Conservation (phyloP, 2,113 vertebrate species). For the Albula goreensis region DNA sequence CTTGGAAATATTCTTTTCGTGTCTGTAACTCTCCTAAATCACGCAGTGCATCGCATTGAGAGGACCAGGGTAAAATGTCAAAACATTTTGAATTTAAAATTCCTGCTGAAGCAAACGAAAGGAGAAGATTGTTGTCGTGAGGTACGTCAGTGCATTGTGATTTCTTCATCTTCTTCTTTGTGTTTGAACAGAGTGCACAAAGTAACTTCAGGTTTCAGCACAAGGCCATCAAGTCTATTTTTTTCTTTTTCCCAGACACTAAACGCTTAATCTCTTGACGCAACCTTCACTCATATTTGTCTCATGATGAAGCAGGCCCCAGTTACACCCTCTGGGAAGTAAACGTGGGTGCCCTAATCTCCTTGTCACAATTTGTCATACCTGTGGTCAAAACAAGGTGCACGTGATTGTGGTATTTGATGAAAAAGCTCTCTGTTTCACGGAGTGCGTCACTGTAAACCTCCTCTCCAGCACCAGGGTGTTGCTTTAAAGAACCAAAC, state of each 20-base stretch:
- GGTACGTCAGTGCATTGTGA: neutral
- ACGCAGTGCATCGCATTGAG: too few relatives aligned
- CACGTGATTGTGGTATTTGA: neutral
- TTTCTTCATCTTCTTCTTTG: neutral
- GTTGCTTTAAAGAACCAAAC: neutral
- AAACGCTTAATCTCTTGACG: neutral
- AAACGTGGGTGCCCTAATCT: neutral
- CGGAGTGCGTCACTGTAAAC: neutral
- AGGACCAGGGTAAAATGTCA: too few relatives aligned
- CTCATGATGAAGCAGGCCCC: neutral
- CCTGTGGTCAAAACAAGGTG: neutral
- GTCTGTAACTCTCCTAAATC: too few relatives aligned
- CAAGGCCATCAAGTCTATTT: neutral
- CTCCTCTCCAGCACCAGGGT: neutral
- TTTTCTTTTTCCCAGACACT: neutral
- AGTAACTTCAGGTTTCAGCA: neutral
- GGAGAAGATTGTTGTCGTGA: neutral
- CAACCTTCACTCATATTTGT: neutral
- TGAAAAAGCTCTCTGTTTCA: neutral
- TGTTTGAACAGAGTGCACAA: neutral
- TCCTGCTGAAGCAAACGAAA: neutral
- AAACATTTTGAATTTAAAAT: too few relatives aligned
- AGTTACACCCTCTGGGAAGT: neutral
- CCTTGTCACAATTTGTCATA: constrained; percentile 2
- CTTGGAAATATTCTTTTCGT: too few relatives aligned